These are phyloP conservation scores for Lasioglossum marginatum DNA, from an alignment of 2,888 invertebrate genomes.

Conservation along the genomic window DNA sequence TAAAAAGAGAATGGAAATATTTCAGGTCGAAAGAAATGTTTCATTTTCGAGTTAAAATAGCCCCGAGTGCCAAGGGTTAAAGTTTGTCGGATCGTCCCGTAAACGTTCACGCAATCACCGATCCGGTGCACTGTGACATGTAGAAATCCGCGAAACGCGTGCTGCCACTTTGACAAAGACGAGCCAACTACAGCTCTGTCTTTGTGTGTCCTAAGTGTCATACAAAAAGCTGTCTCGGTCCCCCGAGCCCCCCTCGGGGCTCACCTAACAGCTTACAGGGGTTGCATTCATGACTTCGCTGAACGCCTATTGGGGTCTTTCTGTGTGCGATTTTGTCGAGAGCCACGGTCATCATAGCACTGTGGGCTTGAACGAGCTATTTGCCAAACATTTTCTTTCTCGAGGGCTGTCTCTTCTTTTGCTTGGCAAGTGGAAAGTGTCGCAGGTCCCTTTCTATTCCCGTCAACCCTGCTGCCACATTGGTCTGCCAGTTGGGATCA, in stretches of 20 bases:
- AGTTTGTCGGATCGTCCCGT: neutral
- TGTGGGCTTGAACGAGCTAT: constrained; percentile 75
- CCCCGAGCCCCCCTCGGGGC: constrained; percentile 34
- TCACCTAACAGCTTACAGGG: constrained; percentile 77
- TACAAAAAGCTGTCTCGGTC: constrained; percentile 73
- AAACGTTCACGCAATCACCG: neutral
- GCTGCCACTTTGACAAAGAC: constrained; percentile 54
- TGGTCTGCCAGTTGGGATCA: too few species aligned
- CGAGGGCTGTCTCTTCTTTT: constrained; percentile 63
- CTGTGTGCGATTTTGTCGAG: constrained; percentile 72
- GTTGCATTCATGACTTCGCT: constrained; percentile 75
- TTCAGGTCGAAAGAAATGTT: too few species aligned
- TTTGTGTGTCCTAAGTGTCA: constrained; percentile 76
- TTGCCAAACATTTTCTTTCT: constrained; percentile 78
- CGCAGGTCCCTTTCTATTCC: constrained; percentile 43
- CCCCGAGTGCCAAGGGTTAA: too few species aligned
- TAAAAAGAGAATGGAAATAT: too few species aligned
- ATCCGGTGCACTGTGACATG: neutral
- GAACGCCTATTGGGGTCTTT: constrained; percentile 65
- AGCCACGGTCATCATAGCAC: constrained; percentile 71
- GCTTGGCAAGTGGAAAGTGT: constrained; percentile 63
- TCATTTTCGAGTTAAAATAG: too few species aligned
- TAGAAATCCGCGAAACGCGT: constrained; percentile 43
- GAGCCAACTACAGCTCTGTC: constrained; percentile 74
- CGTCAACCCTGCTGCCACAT: neutral